Evolutionary conservation across 2,888 invertebrate species (phyloP).

Genomic region (Ophonus ardosiacus): DNA sequence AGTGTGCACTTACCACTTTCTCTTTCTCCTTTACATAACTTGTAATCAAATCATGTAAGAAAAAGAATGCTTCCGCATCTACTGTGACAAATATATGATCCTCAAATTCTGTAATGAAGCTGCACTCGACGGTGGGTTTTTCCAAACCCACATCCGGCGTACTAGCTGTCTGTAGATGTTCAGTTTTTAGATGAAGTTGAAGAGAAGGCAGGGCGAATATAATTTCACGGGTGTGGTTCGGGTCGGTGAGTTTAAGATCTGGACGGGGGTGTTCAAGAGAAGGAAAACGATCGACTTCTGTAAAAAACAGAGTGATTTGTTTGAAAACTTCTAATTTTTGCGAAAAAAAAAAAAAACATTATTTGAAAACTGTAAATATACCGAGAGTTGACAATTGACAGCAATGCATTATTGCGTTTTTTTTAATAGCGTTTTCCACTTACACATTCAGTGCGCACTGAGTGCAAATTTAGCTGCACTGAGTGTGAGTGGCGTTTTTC

Average conservation of each 20-base stretch:
- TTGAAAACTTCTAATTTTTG: no score
- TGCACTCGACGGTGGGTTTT: constrained; percentile 95
- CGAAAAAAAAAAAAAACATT: not conserved
- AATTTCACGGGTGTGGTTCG: constrained; percentile 93
- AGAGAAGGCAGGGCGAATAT: constrained; percentile 96
- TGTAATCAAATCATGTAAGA: constrained; percentile 96
- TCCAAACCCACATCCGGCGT: constrained; percentile 81
- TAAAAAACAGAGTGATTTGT: constrained; percentile 63
- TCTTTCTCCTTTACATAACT: constrained; percentile 97
- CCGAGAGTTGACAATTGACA: no score
- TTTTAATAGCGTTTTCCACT: no score
- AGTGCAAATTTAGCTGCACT: no score
- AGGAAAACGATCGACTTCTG: constrained; percentile 94
- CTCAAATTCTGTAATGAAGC: constrained; percentile 98
- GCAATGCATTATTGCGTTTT: no score
- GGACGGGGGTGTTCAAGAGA: constrained; percentile 87
- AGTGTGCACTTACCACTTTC: constrained; percentile 84
- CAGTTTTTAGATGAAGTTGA: constrained; percentile 94
- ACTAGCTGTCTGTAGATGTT: constrained; percentile 88
- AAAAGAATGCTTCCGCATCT: constrained; percentile 98
- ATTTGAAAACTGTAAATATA: no score
- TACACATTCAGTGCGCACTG: no score
- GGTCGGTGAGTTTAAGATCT: constrained; percentile 84
- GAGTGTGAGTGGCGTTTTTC: no score
- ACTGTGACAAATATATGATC: constrained; percentile 99